A percentile compares a stretch with the other conserved stretches of the same genome.
These are phyloP conservation scores for Psettodes erumei DNA, from an alignment of 2,113 vertebrate species.

Conservation along the genomic window DNA sequence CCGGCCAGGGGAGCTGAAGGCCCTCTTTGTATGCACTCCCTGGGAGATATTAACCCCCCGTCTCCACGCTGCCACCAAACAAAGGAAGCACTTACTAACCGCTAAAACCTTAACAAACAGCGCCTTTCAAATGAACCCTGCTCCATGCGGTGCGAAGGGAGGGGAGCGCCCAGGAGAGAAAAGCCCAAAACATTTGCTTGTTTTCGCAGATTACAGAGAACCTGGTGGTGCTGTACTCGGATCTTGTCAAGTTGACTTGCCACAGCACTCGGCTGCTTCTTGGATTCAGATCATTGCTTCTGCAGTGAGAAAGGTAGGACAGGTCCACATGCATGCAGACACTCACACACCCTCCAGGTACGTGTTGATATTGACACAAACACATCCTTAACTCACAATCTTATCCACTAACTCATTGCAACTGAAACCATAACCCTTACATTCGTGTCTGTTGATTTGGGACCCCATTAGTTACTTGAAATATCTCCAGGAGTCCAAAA, in stretches of 20 bases:
- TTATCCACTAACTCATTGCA: background rate
- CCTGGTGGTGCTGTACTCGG: conserved; percentile 42
- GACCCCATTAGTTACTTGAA: background rate
- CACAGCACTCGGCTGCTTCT: conserved; percentile 21
- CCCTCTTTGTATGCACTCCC: conserved; percentile 81
- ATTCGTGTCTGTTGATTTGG: background rate
- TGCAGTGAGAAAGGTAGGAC: background rate
- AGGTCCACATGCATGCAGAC: background rate
- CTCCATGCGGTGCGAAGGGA: conserved; percentile 70
- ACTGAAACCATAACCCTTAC: background rate
- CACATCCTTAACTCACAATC: background rate
- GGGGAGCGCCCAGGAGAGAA: conserved; percentile 62
- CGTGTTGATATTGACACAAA: background rate
- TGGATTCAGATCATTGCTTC: background rate
- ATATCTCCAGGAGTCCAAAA: background rate
- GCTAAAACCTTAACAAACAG: conserved; percentile 84
- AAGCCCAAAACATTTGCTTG: conserved; percentile 73
- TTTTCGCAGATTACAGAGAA: conserved; percentile 75
- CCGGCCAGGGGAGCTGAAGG: conserved; percentile 80
- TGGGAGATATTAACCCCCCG: conserved; percentile 83
- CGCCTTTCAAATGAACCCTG: conserved; percentile 81
- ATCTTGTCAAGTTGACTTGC: conserved; percentile 47
- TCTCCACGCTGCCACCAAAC: conserved; percentile 75
- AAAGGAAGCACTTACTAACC: conserved; percentile 85
- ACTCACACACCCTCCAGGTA: background rate